Evolutionary conservation across 2,113 vertebrate genomes (phyloP).

Genomic region (Dryoscopus gambensis): DNA sequence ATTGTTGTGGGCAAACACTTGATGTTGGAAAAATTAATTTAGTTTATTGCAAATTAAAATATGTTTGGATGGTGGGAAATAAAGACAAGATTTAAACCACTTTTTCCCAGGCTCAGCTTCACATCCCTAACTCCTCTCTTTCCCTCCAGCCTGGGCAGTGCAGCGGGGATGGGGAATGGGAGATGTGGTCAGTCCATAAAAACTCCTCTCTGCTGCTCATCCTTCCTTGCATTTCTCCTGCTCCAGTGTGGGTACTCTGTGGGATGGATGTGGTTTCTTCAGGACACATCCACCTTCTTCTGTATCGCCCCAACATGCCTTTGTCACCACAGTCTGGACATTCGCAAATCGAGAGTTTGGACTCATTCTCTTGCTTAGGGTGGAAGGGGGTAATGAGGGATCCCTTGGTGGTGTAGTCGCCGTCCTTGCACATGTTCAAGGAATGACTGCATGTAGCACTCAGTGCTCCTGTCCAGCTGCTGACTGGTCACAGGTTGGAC

Average conservation of each 20-base stretch:
- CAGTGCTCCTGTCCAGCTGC: not conserved
- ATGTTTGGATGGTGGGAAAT: not conserved
- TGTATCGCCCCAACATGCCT: fast-evolving
- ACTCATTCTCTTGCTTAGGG: not conserved
- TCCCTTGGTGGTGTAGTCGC: not conserved
- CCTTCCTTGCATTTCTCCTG: not conserved
- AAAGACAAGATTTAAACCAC: not conserved
- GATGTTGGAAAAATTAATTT: not conserved
- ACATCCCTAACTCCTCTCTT: not conserved
- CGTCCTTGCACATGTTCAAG: not conserved
- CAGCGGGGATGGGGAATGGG: not conserved
- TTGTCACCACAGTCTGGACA: not conserved
- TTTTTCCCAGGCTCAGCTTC: not conserved
- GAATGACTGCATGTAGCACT: not conserved
- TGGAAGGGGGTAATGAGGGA: not conserved
- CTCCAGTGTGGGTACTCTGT: not conserved
- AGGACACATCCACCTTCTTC: not conserved
- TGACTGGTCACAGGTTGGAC: not conserved
- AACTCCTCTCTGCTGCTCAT: not conserved
- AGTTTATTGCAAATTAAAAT: not conserved
- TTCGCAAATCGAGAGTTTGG: not conserved
- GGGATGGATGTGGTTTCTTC: not conserved
- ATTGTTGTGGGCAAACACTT: not conserved
- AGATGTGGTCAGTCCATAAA: not conserved
- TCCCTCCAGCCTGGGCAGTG: not conserved